Conservation (phyloP, 2,888 invertebrate genomes). For the Heterodera filipjevi region DNA sequence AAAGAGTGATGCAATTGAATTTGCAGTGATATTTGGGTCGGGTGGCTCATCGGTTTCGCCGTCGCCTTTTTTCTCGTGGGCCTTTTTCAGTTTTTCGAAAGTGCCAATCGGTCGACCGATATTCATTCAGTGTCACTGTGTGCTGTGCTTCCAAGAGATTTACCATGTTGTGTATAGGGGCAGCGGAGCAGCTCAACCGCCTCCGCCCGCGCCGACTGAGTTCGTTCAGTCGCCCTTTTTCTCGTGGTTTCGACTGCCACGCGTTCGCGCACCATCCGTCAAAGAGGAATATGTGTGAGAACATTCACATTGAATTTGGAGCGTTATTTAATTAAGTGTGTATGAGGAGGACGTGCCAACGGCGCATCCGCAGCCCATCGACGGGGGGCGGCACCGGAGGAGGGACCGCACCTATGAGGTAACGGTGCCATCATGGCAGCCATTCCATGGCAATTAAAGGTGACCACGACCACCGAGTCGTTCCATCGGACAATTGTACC, state of each 20-base stretch:
- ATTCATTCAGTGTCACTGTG: constrained; percentile 56
- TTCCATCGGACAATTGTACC: constrained; percentile 65
- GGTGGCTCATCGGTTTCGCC: constrained; percentile 66
- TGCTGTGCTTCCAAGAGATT: constrained; percentile 65
- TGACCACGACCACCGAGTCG: constrained; percentile 65
- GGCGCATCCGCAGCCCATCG: constrained; percentile 41
- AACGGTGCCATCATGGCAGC: too few relatives aligned
- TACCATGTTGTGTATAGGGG: constrained; percentile 59
- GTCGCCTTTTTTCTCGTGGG: constrained; percentile 67
- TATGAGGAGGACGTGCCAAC: constrained; percentile 63
- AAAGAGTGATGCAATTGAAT: background rate
- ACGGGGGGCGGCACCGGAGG: constrained; percentile 56
- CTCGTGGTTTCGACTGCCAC: constrained; percentile 65
- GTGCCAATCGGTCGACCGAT: background rate
- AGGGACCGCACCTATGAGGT: constrained; percentile 59
- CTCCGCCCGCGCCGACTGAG: constrained; percentile 38
- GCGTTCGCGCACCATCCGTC: constrained; percentile 63
- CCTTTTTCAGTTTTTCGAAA: background rate
- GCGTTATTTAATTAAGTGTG: constrained; percentile 49
- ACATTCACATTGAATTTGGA: background rate
- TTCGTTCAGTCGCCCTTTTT: constrained; percentile 63
- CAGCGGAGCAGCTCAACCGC: background rate
- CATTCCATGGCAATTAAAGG: background rate
- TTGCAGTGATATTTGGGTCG: constrained; percentile 66
- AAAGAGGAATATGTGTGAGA: constrained; percentile 63